Conservation (phyloP, 1,140 invertebrate genomes). For the Papilio aristodemus region DNA sequence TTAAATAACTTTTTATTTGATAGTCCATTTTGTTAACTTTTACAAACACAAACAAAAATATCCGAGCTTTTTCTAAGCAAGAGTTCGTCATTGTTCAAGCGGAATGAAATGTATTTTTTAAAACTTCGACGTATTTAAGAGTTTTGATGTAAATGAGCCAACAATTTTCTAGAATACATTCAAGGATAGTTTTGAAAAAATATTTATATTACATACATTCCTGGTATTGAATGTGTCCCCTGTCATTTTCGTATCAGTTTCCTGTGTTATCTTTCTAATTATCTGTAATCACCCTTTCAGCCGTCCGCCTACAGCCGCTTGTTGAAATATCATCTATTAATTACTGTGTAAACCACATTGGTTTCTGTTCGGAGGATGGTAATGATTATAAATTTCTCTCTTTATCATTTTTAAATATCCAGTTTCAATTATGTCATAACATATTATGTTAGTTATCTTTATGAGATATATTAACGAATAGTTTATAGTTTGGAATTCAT, state of each 20-base stretch:
- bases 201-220: background rate
- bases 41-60: too few relatives aligned
- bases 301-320: slow-evolving; percentile 24
- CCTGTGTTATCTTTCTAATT: slow-evolving; percentile 29
- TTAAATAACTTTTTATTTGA: too few relatives aligned
- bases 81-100: too few relatives aligned
- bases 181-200: background rate
- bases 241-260: slow-evolving; percentile 28
- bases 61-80: too few relatives aligned
- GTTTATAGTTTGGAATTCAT: too few relatives aligned
- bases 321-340: slow-evolving; percentile 28
- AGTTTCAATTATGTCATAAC: background rate
- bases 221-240: background rate
- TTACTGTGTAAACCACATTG: slow-evolving; percentile 20
- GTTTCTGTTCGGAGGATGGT: slow-evolving; percentile 3
- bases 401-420: background rate
- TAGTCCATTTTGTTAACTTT: too few relatives aligned
- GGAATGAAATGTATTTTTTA: too few relatives aligned
- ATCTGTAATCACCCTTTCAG: slow-evolving; percentile 28
- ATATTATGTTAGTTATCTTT: background rate
- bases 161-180: background rate
- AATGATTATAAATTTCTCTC: background rate
- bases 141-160: background rate
- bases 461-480: too few relatives aligned
- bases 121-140: background rate